phyloP scores from a whole-genome alignment of 2,888 invertebrate species.

The Spilosoma lubricipeda region DNA sequence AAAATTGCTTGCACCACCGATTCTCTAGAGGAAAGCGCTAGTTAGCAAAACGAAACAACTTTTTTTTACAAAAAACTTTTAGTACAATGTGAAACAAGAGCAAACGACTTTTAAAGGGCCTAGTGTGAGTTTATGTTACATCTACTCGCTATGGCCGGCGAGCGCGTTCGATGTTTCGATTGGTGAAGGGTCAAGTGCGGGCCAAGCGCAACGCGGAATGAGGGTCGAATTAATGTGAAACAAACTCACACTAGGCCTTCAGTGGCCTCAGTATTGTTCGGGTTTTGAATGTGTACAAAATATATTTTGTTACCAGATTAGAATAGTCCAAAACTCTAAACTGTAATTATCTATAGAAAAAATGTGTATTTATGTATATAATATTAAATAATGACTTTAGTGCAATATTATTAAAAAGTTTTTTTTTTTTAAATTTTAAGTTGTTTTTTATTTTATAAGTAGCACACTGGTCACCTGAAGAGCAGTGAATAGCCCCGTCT shows the following conservation, averaged over 20 bases:
- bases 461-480: too few relatives aligned
- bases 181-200: too few relatives aligned
- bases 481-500: too few relatives aligned
- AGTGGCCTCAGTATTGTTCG: neutral
- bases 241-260: too few relatives aligned
- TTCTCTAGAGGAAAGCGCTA: constrained; percentile 62
- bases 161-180: too few relatives aligned
- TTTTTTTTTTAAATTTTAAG: neutral
- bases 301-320: neutral
- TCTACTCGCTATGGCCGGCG: too few relatives aligned
- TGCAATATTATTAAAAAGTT: constrained; percentile 11
- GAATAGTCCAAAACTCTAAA: neutral
- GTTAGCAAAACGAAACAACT: constrained; percentile 43
- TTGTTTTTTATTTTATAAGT: too few relatives aligned
- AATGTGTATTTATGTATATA: too few relatives aligned
- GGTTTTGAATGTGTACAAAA: neutral
- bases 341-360: constrained; percentile 1
- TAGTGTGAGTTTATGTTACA: too few relatives aligned
- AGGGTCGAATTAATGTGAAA: too few relatives aligned
- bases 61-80: too few relatives aligned
- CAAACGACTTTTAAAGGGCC: neutral
- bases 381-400: neutral
- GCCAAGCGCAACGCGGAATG: too few relatives aligned
- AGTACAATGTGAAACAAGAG: neutral
- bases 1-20: constrained; percentile 59